Base-by-base conservation (phyloP, 2,888 invertebrate genomes). In the Rhogogaster chlorosoma region DNA sequence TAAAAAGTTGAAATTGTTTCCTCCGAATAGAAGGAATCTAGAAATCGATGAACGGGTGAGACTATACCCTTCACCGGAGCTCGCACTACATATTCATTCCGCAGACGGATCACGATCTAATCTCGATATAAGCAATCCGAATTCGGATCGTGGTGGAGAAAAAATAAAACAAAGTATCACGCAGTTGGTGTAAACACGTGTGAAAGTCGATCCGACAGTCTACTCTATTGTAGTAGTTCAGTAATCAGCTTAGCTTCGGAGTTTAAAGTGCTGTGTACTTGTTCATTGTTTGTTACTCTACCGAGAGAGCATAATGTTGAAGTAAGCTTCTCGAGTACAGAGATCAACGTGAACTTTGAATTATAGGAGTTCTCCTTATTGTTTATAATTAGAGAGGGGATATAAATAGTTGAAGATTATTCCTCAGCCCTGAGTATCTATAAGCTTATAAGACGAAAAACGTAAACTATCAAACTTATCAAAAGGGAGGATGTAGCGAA, bases 221-320 rank as follows among this genome's bases (percentile, higher is more conserved):
- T 38, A 38, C n/a, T 18, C n/a, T n/a, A 2, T 22, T 57, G n/a
- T 22, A 57, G 5, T 22, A 22, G 57, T 57, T 57, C 49, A 53
- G 32, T 77, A 77, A 77, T 77, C 77, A 53, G 77, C 77, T 77
- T 53, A 77, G 7, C 53, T 77, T 22, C 53, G 29, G 32, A 77
- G 22, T 42, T 32, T 15, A 2, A n/a, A 53, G 22, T 73, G 32
- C 77, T 32, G 29, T 32, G 42, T 22, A 53, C 36, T 53, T 77
- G 77, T 77, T 77, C 29, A 77, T 77, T 53, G 53, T 77, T 77
- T 77, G 26, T 57, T 57, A 49, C 53, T 32, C 32, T 45, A 45
- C 42, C 42, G 42, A 42, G 77, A 32, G 15, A 45, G 22, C 29
- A 77, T 32, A 70, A 70, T 22, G n/a, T 15, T 26, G 53, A 77